A percentile compares a stretch with the other conserved stretches of the same genome.
phyloP scores from a whole-genome alignment of 2,113 vertebrate genomes.

The Etheostoma spectabile region DNA sequence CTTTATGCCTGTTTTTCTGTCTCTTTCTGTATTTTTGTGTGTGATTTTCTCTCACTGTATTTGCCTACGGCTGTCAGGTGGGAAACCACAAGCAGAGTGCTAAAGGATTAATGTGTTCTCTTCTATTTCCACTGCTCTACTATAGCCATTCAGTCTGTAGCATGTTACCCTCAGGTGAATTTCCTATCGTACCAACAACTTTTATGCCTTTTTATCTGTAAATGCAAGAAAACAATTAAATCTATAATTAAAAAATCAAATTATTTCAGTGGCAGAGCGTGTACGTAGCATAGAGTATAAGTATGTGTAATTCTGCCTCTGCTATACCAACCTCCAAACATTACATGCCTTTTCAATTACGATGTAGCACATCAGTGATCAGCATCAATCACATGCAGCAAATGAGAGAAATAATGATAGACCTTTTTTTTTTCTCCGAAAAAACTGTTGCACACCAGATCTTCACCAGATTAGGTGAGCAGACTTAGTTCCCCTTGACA shows the following conservation, averaged over 20 bases:
- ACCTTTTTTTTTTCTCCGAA: neutral
- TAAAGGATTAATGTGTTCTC: constrained; percentile 22
- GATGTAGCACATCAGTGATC: constrained; percentile 46
- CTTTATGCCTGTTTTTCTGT: constrained; percentile 1
- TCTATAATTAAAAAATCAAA: neutral
- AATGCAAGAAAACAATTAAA: constrained; percentile 4
- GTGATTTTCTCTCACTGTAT: constrained; percentile 10
- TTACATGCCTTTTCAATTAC: constrained; percentile 42
- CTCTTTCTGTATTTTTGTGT: neutral
- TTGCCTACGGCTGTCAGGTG: constrained; percentile 15
- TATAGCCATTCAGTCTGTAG: constrained; percentile 7
- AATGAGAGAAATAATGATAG: constrained; percentile 51
- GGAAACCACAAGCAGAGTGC: constrained; percentile 11
- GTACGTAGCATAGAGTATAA: neutral
- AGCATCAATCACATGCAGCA: constrained; percentile 40
- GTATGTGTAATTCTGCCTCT: constrained; percentile 1
- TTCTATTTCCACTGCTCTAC: constrained; percentile 1
- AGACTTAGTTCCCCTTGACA: constrained; percentile 70
- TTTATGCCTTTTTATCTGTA: neutral
- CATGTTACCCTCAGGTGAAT: constrained; percentile 9
- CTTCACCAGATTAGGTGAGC: constrained; percentile 63
- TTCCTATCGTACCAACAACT: constrained; percentile 13
- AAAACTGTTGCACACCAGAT: constrained; percentile 43
- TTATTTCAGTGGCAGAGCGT: constrained; percentile 12
- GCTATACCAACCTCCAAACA: constrained; percentile 31